Conservation (phyloP, 1,140 invertebrate species). For the Leptopilina clavipes region DNA sequence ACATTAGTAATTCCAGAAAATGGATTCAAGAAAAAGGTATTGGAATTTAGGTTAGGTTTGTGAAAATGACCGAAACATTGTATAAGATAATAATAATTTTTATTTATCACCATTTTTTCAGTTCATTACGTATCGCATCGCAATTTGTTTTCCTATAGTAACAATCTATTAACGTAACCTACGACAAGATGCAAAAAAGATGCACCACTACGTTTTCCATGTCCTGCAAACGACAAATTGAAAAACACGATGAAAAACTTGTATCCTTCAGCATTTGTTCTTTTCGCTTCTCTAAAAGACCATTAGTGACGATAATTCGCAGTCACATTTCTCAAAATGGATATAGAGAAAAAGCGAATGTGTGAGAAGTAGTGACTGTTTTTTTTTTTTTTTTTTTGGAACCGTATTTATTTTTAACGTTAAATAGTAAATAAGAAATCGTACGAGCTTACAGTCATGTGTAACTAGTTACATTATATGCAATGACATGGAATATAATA, state of each 20-base stretch:
- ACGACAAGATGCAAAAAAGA: constrained; percentile 27
- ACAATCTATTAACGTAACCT: constrained; percentile 27
- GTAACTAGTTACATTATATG: constrained; percentile 65
- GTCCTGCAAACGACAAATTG: constrained; percentile 28
- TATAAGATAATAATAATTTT: constrained; percentile 35
- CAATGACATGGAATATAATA: constrained; percentile 73
- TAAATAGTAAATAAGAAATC: constrained; percentile 66
- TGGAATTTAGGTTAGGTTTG: no score
- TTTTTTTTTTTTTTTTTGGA: constrained; percentile 43
- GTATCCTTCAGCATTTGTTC: neutral
- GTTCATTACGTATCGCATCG: constrained; percentile 30
- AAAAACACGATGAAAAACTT: neutral
- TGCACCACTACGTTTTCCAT: constrained; percentile 30
- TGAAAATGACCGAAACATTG: neutral
- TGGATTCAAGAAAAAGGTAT: no score
- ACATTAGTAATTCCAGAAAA: no score
- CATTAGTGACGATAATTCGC: neutral
- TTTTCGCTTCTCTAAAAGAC: neutral
- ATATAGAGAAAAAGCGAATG: neutral
- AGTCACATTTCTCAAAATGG: neutral
- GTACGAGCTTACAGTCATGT: constrained; percentile 62
- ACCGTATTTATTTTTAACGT: constrained; percentile 61
- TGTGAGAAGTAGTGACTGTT: neutral
- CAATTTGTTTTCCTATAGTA: constrained; percentile 29
- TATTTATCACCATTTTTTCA: constrained; percentile 32